These are phyloP conservation scores for fruit fly (Drosophila melanogaster) DNA, from an alignment of 1,140 invertebrate genomes.

Conservation along the genomic window DNA sequence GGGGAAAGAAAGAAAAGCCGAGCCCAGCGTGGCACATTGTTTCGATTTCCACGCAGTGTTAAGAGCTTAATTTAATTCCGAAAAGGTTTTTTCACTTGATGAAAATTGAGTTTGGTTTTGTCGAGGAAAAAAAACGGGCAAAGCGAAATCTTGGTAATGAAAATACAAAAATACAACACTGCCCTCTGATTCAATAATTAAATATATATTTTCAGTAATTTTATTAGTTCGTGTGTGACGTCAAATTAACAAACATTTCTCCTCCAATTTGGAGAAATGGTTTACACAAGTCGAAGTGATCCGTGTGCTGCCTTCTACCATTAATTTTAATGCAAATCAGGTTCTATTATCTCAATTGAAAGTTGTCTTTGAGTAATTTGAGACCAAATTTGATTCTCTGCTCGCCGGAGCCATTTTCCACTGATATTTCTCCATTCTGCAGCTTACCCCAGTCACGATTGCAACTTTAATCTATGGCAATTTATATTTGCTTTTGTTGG, in stretches of 20 bases:
- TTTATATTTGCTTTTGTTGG: constrained; percentile 49
- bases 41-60: constrained; percentile 52
- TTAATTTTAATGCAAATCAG: constrained; percentile 28
- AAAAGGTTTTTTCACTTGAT: constrained; percentile 47
- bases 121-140: neutral
- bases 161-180: neutral
- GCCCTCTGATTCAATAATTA: neutral
- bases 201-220: constrained; percentile 1
- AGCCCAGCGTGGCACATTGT: constrained; percentile 64
- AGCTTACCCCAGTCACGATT: constrained; percentile 43
- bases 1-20: constrained; percentile 22
- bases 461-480: constrained; percentile 52
- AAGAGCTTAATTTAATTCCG: constrained; percentile 55
- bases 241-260: constrained; percentile 1
- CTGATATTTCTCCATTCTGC: constrained; percentile 1
- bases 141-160: neutral
- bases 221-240: neutral
- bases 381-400: constrained; percentile 27
- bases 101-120: constrained; percentile 36
- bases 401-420: constrained; percentile 13
- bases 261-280: neutral
- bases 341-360: constrained; percentile 44
- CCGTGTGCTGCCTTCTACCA: constrained; percentile 2
- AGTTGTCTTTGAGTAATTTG: constrained; percentile 43
- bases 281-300: constrained; percentile 2